phyloP scores from a whole-genome alignment of 2,888 invertebrate species.

The Amphipoea lucens region DNA sequence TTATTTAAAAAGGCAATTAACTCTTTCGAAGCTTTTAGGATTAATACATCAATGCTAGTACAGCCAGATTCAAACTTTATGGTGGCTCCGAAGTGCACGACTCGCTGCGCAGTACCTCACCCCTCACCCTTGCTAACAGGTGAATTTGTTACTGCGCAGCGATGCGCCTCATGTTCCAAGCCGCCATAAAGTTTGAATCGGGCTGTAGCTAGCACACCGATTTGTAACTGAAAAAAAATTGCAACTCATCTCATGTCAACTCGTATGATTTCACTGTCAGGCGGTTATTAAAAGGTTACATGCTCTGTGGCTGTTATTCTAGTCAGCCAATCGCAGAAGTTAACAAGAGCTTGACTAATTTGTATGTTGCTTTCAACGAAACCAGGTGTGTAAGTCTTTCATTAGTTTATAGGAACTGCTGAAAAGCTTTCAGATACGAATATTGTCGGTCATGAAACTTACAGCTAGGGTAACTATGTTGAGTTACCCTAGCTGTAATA shows the following conservation, averaged over 20 bases:
- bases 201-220: not conserved
- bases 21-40: not conserved
- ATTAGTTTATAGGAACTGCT: not conserved
- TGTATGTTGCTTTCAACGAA: slow-evolving; percentile 1
- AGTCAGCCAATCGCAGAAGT: not conserved
- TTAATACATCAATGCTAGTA: not conserved
- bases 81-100: not conserved
- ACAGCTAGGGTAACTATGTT: not conserved
- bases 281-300: not conserved
- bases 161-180: not conserved
- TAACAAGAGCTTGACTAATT: not conserved
- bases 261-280: not conserved
- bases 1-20: slow-evolving; percentile 23
- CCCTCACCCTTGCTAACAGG: not conserved
- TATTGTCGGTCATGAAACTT: too few relatives aligned
- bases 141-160: not conserved
- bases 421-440: not conserved
- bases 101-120: not conserved
- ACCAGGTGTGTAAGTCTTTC: not conserved
- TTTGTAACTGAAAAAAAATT: not conserved
- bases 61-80: not conserved
- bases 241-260: too few relatives aligned
- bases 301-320: not conserved
- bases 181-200: too few relatives aligned
- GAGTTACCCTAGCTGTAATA: not conserved